Evolutionary conservation across 2,888 invertebrate species (phyloP), one percentile per base, ranked within the genome.

Genomic region (Cataglyphis rosenhaueri): DNA sequence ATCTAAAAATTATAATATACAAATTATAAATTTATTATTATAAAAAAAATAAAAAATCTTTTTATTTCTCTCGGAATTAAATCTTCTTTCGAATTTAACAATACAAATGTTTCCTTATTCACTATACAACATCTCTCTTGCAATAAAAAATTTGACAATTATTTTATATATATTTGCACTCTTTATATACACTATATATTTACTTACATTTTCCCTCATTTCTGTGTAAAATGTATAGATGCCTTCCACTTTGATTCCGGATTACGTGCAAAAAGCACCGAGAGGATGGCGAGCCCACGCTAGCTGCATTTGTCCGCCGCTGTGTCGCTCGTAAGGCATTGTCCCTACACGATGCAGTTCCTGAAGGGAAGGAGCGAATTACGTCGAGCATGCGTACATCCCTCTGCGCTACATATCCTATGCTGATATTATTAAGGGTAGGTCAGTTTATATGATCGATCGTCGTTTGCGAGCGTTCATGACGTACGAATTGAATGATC

Each of bases 251-350:
- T 25, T 44, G 21, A 48, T 59, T 41, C 57, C 0, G 21, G 44
- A 35, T 84, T 70, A 82, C 48, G 65, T 65, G 35, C 44, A 15
- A 79, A 44, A 44, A 44, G 44, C 70, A 25, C 25, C 18, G 25
- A 57, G 5, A 71, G 61, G 12, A 32, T 44, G 35, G n/a, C 52
- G 61, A 74, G 62, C 52, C 66, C 44, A 66, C 41, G 66, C 55
- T 21, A 84, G 73, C 52, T 84, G 64, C 82, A 84, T 84, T 84
- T 81, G 70, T 57, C n/a, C 74, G 75, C 9, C 68, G 82, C 52
- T 48, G 68, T 75, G 65, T 61, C 55, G 29, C 74, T 75, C 75
- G 68, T 59, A 35, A 84, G 15, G 70, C 75, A 82, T 84, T 44
- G 75, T 84, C 48, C 61, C 68, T 73, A 61, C 38, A 48, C 55